Conservation (phyloP, 1,140 invertebrate species). For the Ceratina australensis region DNA sequence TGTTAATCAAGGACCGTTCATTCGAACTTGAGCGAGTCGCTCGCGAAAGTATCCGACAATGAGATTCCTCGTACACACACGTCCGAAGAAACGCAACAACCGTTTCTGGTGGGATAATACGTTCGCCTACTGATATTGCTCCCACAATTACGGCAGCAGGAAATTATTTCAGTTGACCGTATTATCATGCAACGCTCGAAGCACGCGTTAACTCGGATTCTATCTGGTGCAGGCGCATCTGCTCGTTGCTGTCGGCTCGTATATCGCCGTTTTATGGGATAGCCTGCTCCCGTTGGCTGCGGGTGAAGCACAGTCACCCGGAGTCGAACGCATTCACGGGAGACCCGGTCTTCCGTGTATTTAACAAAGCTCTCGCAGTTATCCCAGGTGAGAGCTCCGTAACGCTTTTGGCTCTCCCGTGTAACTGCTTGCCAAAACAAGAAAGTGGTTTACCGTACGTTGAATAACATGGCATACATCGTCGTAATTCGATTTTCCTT, state of each 20-base stretch:
- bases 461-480: constrained; percentile 38
- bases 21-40: background rate
- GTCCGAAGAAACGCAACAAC: constrained; percentile 8
- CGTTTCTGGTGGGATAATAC: constrained; percentile 5
- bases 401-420: constrained; percentile 23
- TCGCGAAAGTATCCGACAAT: constrained; percentile 19
- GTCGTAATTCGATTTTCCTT: constrained; percentile 40
- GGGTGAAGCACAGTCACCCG: background rate
- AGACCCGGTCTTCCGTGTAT: constrained; percentile 21
- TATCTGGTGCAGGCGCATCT: constrained; percentile 19
- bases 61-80: constrained; percentile 12
- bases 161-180: constrained; percentile 17
- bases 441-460: constrained; percentile 41
- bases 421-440: constrained; percentile 41
- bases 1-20: constrained; percentile 13
- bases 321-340: constrained; percentile 3
- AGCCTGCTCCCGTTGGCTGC: background rate
- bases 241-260: background rate
- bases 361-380: constrained; percentile 21
- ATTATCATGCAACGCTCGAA: background rate
- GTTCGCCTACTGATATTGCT: background rate
- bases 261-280: background rate
- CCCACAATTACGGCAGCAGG: constrained; percentile 2
- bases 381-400: constrained; percentile 24
- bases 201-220: background rate